Conservation (phyloP, 2,888 invertebrate genomes). For the Xestia c-nigrum region DNA sequence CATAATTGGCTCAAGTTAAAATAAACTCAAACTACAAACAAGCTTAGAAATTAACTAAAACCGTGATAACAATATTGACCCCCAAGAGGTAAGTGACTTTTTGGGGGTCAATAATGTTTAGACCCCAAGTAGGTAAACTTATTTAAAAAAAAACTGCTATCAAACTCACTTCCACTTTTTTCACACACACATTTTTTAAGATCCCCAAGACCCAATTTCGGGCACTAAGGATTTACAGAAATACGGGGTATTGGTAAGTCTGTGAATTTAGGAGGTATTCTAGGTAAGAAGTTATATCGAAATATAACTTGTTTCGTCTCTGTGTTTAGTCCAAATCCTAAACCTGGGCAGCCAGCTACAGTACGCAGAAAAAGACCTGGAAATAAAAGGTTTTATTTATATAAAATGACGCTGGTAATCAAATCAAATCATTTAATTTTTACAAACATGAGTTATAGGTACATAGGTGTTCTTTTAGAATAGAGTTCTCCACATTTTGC, state of each 20-base stretch:
- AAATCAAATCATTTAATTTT: no score
- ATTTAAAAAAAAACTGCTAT: no score
- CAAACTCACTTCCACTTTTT: no score
- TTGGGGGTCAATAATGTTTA: not conserved
- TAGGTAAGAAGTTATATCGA: constrained; percentile 58
- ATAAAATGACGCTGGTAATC: no score
- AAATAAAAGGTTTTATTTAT: not conserved
- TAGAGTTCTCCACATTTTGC: no score
- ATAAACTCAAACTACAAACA: no score
- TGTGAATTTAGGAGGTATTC: constrained; percentile 18
- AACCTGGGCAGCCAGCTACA: constrained; percentile 15
- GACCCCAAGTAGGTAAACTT: not conserved
- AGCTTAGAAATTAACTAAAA: not conserved
- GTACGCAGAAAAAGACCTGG: constrained; percentile 44
- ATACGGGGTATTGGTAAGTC: constrained; percentile 37
- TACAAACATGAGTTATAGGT: no score
- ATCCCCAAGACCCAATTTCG: not conserved
- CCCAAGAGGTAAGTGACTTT: not conserved
- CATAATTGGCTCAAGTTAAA: no score
- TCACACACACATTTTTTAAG: no score
- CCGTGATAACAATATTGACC: not conserved
- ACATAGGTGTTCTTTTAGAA: no score
- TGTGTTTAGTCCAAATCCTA: constrained; percentile 55
- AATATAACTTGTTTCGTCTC: constrained; percentile 32
- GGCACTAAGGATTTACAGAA: not conserved